These are phyloP conservation scores for Trichogramma dendrolimi DNA, from an alignment of 2,888 invertebrate species.

Conservation along the genomic window DNA sequence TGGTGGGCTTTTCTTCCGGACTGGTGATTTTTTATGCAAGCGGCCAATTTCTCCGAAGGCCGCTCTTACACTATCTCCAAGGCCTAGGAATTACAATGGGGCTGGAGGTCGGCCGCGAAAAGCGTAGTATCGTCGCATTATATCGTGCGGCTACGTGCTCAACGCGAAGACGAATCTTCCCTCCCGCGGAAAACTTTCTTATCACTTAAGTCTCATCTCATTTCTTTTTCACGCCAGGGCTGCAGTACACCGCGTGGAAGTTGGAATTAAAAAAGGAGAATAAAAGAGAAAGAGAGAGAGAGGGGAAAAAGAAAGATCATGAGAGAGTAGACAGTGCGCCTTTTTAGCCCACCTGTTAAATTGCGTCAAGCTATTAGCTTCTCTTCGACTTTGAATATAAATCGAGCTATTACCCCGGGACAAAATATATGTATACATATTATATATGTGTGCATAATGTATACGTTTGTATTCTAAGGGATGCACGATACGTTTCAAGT, in stretches of 20 bases:
- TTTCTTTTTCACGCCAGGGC: neutral
- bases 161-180: no score
- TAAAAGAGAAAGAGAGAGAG: neutral
- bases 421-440: neutral
- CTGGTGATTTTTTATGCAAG: no score
- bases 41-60: no score
- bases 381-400: conserved; percentile 43
- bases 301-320: neutral
- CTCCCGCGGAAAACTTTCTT: conserved; percentile 15
- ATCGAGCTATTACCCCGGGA: conserved; percentile 41
- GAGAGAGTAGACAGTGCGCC: conserved; percentile 24
- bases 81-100: no score
- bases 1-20: neutral
- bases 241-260: neutral
- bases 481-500: no score
- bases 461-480: no score
- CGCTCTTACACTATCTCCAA: no score
- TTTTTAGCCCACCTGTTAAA: conserved; percentile 42
- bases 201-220: conserved; percentile 4
- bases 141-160: no score
- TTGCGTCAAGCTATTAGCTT: conserved; percentile 41
- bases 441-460: no score
- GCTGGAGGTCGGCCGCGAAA: neutral
- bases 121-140: neutral
- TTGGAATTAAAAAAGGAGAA: neutral